Evolutionary conservation across 2,797 vertebrate genomes (phyloP), one percentile per base, ranked within the genome.

Genomic region (Hippopotamyrus pictus): DNA sequence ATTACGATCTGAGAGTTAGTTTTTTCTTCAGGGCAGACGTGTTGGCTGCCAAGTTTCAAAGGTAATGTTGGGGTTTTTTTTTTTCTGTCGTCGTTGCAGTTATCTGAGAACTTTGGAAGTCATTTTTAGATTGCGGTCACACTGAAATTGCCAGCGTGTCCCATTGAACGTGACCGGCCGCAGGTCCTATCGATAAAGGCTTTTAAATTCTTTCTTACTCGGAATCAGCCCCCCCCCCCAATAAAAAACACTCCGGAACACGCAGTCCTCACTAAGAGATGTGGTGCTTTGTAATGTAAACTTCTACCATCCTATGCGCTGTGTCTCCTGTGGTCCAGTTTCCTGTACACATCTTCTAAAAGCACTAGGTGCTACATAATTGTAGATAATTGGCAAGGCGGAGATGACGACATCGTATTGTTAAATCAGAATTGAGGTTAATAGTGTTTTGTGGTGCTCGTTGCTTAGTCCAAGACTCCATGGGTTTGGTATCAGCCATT

Each of bases 91-190:
- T 90, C 87, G 90, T 91, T 91, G 93, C 92, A 89, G 93, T 96
- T 95, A 96, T 96, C 95, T 95, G 90, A 91, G 89, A 91, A 92
- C 92, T 91, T 90, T 94, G 95, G 94, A 95, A 95, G 93, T 95
- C 92, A 91, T 94, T 96, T 95, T 95, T 93, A 94, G 95, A 95
- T 95, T 95, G 92, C 90, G 91, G 93, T 93, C 93, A 92, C 92
- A 92, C 92, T 93, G 92, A 91, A 94, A 93, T 95, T 93, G 91
- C 91, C 65, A 88, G 89, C 92, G 92, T 92, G 91, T 95, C 94
- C 92, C 54, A 91, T 3, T 92, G 92, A 93, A 96, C 95, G 94
- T 96, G 95, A 96, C 94, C 90, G 93, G 62, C 94, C 91, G 94
- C 94, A 94, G 92, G 95, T 94, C 92, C 93, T 94, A 93, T 91